Evolutionary conservation across 2,797 vertebrate genomes (phyloP), one percentile per base, ranked within the genome.

Genomic region (Thunnus albacares): DNA sequence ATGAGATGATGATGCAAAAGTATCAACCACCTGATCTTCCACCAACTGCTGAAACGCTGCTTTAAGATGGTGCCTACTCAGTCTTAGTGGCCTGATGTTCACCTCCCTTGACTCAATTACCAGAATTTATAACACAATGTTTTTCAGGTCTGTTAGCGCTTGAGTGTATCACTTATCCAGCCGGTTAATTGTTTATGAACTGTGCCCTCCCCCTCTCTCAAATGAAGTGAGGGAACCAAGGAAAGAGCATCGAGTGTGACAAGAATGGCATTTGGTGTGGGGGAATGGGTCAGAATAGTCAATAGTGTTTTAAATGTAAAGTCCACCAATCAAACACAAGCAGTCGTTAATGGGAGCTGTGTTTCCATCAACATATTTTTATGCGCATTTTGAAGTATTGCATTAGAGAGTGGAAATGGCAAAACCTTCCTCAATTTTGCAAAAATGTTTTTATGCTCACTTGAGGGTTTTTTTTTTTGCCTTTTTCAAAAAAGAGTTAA

Each of bases 161-260:
- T 80, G 86, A 95, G 92, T 93, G 93, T 93, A 88, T 94, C 93
- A 93, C 92, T 94, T 94, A 94, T 91, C 88, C 89, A 93, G 89
- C 75, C 90, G 82, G 92, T 93, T 94, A 94, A 94, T 94, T 95
- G 93, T 93, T 95, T 94, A 93, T 94, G 91, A 93, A 93, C 92
- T 88, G 79, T 85, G 80, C 87, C 91, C 87, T 83, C 87, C 91
- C 89, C 75, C 80, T 89, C 79, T 81, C 85, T 87, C 75, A 88
- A 80, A 91, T 76, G 85, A 88, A 88, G 84, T 79, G 84, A 91
- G 88, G 82, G 82, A 87, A 87, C 64, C 61, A 58, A 85, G 87
- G 83, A 87, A 87, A 77, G 75, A 80, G 82, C 85, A 84, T 58
- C 0, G 70, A 76, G 76, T 85, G 86, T 84, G 90, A 90, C 89